Evolutionary conservation across 37 sponge, comb jelly and placozoan genomes (phyloP).

Genomic region (Geodia barretti): DNA sequence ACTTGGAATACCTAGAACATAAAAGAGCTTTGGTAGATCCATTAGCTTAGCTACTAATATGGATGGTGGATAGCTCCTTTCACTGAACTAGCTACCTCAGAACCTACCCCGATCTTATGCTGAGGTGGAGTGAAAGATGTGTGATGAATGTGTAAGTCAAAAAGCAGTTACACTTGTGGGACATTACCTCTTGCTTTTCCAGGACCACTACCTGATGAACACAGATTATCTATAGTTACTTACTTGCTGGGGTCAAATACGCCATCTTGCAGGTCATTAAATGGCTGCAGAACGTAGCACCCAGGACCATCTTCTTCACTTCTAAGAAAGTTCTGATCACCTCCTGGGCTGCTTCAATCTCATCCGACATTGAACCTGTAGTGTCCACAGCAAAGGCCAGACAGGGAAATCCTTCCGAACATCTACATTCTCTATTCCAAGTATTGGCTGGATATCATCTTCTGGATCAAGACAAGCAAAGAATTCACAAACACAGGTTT

Average conservation of each 20-base stretch:
- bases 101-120: too few relatives aligned
- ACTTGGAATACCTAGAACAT: neutral
- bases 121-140: too few relatives aligned
- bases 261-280: constrained; percentile 36
- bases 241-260: neutral
- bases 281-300: constrained; percentile 35
- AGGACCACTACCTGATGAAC: too few relatives aligned
- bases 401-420: neutral
- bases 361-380: constrained; percentile 27
- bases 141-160: too few relatives aligned
- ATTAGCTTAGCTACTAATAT: too few relatives aligned
- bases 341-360: constrained; percentile 14
- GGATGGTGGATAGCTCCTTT: too few relatives aligned
- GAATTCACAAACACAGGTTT: constrained; percentile 21
- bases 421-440: constrained; percentile 7
- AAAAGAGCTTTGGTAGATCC: too few relatives aligned
- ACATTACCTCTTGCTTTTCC: too few relatives aligned
- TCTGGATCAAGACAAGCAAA: constrained; percentile 28
- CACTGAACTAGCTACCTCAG: too few relatives aligned
- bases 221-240: neutral
- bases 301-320: constrained; percentile 26
- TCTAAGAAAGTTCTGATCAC: neutral
- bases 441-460: constrained; percentile 12
- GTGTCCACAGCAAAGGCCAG: constrained; percentile 49
- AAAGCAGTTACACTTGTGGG: too few relatives aligned